Evolutionary conservation across 2,113 vertebrate genomes (phyloP).

Genomic region (Sula dactylatra): DNA sequence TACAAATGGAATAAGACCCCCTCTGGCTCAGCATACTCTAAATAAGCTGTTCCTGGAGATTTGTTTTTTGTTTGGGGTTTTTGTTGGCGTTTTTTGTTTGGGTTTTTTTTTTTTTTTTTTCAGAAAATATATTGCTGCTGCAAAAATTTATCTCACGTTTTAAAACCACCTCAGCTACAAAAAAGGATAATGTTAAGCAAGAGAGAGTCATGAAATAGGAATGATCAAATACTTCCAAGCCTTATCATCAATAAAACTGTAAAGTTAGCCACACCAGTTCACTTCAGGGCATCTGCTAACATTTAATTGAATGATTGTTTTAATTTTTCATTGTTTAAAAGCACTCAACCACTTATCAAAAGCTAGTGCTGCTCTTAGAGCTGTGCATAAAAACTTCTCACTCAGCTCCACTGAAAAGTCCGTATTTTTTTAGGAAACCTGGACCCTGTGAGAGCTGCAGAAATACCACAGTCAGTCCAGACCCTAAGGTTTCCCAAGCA

Average conservation of each 20-base stretch:
- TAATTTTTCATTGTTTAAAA: slow-evolving; percentile 70
- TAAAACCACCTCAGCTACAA: neutral
- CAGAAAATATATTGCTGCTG: neutral
- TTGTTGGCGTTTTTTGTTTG: too few species aligned
- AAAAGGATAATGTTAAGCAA: slow-evolving; percentile 40
- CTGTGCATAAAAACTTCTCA: neutral
- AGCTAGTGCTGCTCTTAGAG: neutral
- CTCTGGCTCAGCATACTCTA: neutral
- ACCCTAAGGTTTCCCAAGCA: neutral
- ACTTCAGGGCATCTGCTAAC: slow-evolving; percentile 50
- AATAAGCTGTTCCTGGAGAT: neutral
- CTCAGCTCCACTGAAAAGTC: neutral
- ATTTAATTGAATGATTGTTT: slow-evolving; percentile 61
- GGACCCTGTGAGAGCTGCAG: neutral
- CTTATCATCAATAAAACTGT: slow-evolving; percentile 47
- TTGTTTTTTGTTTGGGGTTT: neutral
- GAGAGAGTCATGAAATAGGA: slow-evolving; percentile 33
- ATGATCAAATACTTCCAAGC: slow-evolving; percentile 35
- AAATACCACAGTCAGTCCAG: neutral
- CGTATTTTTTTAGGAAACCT: neutral
- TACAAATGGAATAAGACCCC: neutral
- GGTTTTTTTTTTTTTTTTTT: neutral
- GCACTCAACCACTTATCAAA: slow-evolving; percentile 53
- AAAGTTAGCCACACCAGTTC: slow-evolving; percentile 42
- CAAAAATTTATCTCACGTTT: slow-evolving; percentile 6